Evolutionary conservation across 2,113 vertebrate genomes (phyloP).

Genomic region (Arenaria interpres): DNA sequence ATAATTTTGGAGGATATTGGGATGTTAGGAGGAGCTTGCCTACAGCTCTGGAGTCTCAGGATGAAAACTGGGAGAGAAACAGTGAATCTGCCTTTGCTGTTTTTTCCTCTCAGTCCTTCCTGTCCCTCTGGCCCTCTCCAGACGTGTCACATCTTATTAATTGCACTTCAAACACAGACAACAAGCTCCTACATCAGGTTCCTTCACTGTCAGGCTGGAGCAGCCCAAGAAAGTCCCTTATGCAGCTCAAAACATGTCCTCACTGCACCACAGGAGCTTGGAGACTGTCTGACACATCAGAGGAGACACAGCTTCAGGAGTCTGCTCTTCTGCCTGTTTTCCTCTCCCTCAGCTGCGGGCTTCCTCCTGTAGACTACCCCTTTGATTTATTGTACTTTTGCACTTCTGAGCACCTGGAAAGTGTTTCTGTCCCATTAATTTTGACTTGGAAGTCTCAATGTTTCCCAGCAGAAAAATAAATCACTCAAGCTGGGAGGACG

Average conservation of each 20-base stretch:
- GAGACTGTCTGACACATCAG: not conserved
- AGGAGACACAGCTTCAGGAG: not conserved
- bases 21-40: not conserved
- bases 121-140: not conserved
- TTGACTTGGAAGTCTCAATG: constrained; percentile 18
- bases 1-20: not conserved
- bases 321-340: not conserved
- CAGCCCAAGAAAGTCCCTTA: not conserved
- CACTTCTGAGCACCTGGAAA: constrained; percentile 57
- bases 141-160: not conserved
- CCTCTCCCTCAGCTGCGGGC: not conserved
- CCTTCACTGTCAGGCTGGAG: not conserved
- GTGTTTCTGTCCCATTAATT: constrained; percentile 49
- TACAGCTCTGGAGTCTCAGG: not conserved
- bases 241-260: not conserved
- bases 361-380: not conserved
- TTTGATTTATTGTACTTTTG: constrained; percentile 38
- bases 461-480: constrained; percentile 50
- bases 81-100: not conserved
- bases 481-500: not conserved
- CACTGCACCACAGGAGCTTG: not conserved
- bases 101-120: not conserved
- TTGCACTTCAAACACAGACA: not conserved
- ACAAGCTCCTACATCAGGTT: not conserved
- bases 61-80: not conserved